A percentile compares a stretch with the other conserved stretches of the same genome.
Evolutionary conservation across 2,888 invertebrate species (phyloP).

Genomic region (Melanchra persicariae): DNA sequence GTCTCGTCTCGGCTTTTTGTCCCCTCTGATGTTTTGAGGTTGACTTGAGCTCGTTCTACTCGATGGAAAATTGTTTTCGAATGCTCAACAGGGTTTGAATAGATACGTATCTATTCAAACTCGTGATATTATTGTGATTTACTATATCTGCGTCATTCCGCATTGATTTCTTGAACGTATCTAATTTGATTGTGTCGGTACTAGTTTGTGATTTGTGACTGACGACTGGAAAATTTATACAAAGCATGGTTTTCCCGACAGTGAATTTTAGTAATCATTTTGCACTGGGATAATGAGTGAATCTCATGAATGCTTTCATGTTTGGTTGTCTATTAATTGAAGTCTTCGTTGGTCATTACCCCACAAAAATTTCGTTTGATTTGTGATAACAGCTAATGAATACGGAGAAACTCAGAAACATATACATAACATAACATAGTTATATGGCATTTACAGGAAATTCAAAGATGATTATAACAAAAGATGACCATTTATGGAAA

Average conservation of each 20-base stretch:
- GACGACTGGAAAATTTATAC: conserved; percentile 78
- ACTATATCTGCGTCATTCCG: conserved; percentile 74
- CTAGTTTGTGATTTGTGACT: conserved; percentile 72
- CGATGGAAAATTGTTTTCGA: conserved; percentile 80
- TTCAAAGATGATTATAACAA: conserved; percentile 26
- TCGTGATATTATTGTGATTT: conserved; percentile 69
- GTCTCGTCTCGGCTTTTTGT: conserved; percentile 84
- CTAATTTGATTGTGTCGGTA: conserved; percentile 78
- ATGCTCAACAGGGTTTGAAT: conserved; percentile 73
- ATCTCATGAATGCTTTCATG: not conserved
- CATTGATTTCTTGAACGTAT: conserved; percentile 76
- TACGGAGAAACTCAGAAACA: too few relatives aligned
- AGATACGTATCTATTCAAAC: conserved; percentile 67
- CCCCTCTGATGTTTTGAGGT: conserved; percentile 80
- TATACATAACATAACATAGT: not conserved
- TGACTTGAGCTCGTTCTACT: conserved; percentile 75
- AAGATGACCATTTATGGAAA: conserved; percentile 43
- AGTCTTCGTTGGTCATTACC: not conserved
- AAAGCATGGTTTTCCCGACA: conserved; percentile 53
- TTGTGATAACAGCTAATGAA: not conserved
- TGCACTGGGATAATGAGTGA: conserved; percentile 9
- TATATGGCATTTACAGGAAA: conserved; percentile 4
- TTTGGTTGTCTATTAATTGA: not conserved
- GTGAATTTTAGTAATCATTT: conserved; percentile 32
- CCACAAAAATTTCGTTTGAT: not conserved